Conservation (phyloP, 2,888 invertebrate genomes). For the Belgica antarctica region DNA sequence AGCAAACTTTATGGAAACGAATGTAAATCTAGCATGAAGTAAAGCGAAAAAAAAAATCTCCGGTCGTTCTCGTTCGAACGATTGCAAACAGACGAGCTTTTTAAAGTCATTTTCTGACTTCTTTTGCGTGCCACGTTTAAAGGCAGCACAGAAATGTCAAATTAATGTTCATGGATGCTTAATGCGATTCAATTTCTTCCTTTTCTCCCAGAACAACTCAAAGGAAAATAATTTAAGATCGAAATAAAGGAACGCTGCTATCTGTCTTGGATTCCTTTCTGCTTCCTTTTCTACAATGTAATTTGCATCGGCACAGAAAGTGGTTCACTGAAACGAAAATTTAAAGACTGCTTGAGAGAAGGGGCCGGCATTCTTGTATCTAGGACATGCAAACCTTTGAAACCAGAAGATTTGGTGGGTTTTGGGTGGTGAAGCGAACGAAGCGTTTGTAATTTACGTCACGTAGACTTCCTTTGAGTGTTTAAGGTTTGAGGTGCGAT, state of each 20-base stretch:
- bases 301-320: constrained; percentile 1
- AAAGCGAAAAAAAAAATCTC: neutral
- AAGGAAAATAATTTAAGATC: neutral
- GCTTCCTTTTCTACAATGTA: neutral
- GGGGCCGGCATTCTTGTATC: too few species aligned
- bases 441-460: too few species aligned
- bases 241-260: neutral
- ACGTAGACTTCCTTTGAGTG: too few species aligned
- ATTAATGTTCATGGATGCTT: neutral
- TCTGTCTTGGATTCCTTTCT: too few species aligned
- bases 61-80: neutral
- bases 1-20: neutral
- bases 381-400: too few species aligned
- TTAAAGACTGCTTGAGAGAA: too few species aligned
- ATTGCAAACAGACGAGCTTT: neutral
- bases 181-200: neutral
- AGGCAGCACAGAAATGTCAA: neutral
- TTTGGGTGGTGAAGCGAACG: too few species aligned
- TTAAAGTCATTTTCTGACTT: neutral
- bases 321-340: neutral
- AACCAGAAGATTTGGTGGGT: too few species aligned
- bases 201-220: neutral
- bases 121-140: neutral
- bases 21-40: neutral
- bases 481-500: too few species aligned